phyloP scores from a whole-genome alignment of 2,113 vertebrate species.

The Rutilus rutilus region DNA sequence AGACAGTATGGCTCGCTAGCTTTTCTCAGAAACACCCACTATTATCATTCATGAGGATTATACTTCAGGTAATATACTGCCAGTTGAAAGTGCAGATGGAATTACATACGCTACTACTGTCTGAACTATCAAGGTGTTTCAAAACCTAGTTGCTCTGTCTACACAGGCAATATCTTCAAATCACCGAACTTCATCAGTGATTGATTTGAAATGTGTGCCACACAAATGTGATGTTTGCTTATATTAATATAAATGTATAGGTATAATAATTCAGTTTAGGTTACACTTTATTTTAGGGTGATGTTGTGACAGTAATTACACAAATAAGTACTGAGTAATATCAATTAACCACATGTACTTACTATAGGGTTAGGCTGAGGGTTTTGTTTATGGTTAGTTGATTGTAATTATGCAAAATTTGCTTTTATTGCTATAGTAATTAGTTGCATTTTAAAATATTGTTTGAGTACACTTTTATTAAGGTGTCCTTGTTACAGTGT shows the following conservation, averaged over 20 bases:
- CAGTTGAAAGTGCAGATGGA: not conserved
- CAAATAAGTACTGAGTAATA: too few species aligned
- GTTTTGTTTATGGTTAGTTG: too few species aligned
- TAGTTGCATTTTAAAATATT: too few species aligned
- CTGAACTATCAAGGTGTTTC: not conserved
- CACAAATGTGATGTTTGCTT: not conserved
- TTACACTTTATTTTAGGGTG: too few species aligned
- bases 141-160: not conserved
- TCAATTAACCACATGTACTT: too few species aligned
- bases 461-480: too few species aligned
- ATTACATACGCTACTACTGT: not conserved
- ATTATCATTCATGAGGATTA: constrained; percentile 60
- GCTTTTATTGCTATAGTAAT: too few species aligned
- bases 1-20: constrained; percentile 53
- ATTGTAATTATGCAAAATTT: too few species aligned
- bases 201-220: not conserved
- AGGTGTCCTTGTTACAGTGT: too few species aligned
- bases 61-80: not conserved
- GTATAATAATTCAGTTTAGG: not conserved
- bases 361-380: too few species aligned
- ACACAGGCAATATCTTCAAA: not conserved
- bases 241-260: not conserved
- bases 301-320: too few species aligned
- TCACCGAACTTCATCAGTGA: not conserved
- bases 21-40: constrained; percentile 63